Evolutionary conservation across 1,140 invertebrate species (phyloP).

Genomic region (Drosophila dunni): DNA sequence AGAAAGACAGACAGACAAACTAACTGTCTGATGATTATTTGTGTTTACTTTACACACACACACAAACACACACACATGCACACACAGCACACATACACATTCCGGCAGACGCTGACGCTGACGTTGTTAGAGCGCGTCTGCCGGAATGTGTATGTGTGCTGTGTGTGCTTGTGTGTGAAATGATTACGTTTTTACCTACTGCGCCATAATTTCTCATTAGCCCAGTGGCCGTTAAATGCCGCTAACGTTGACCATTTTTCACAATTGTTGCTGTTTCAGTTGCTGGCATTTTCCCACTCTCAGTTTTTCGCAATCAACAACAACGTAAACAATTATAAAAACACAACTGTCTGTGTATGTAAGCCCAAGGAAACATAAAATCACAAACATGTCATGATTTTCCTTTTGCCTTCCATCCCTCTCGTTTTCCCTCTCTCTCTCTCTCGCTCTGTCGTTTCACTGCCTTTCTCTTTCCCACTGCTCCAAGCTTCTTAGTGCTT

Average conservation of each 20-base stretch:
- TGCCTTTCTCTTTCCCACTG: neutral
- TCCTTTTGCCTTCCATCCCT: neutral
- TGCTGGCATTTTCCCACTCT: neutral
- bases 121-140: neutral
- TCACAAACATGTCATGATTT: constrained; percentile 55
- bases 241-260: constrained; percentile 56
- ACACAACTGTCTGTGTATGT: constrained; percentile 18
- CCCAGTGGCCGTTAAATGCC: constrained; percentile 64
- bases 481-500: constrained; percentile 36
- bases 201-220: constrained; percentile 75
- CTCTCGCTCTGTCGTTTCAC: constrained; percentile 1
- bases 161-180: neutral
- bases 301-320: constrained; percentile 37
- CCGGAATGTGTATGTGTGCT: neutral
- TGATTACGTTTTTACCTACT: constrained; percentile 58
- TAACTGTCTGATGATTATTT: constrained; percentile 81
- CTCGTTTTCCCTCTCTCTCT: neutral
- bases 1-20: constrained; percentile 53
- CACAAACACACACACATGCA: constrained; percentile 27
- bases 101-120: too few species aligned
- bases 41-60: constrained; percentile 62
- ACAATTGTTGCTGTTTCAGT: constrained; percentile 15
- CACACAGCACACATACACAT: constrained; percentile 27
- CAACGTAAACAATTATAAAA: constrained; percentile 53
- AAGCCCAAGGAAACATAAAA: constrained; percentile 39